phyloP scores from a whole-genome alignment of 2,888 invertebrate species.

The Cerastis rubricosa region DNA sequence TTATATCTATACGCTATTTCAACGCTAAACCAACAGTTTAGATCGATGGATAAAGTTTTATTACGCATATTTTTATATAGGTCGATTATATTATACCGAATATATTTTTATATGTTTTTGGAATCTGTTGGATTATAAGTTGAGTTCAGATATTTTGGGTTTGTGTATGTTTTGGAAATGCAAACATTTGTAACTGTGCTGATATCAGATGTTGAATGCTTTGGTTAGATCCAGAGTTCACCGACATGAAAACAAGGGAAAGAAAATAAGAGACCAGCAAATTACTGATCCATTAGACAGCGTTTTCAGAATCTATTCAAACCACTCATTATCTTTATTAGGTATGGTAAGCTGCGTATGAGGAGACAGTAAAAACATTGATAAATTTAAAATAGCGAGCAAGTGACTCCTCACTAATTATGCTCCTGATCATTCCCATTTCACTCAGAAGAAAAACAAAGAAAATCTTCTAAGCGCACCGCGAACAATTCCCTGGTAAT shows the following conservation, averaged over 20 bases:
- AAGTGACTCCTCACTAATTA: neutral
- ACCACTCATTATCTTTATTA: neutral
- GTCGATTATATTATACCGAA: constrained; percentile 59
- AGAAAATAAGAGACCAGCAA: neutral
- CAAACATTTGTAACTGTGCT: neutral
- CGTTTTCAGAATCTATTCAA: neutral
- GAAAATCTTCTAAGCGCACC: neutral
- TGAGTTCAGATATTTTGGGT: constrained; percentile 35
- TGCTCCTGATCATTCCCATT: neutral
- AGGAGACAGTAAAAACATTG: neutral
- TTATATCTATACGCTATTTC: constrained; percentile 75
- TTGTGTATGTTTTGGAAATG: constrained; percentile 10
- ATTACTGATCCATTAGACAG: neutral
- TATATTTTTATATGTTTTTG: constrained; percentile 62
- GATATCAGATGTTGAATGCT: neutral
- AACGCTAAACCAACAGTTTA: constrained; percentile 67
- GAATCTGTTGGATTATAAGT: constrained; percentile 46
- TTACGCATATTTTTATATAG: constrained; percentile 66
- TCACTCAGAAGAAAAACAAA: neutral
- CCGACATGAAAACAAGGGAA: neutral
- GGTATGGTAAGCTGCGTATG: too few species aligned
- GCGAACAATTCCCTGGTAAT: constrained; percentile 5
- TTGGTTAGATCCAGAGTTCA: neutral
- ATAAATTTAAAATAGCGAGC: neutral
- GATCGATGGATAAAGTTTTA: constrained; percentile 74